Percentiles rank a stretch among this genome's conserved stretches.
These are phyloP conservation scores for Pantherophis alleghaniensis DNA, from an alignment of 2,797 vertebrate genomes.

Conservation along the genomic window DNA sequence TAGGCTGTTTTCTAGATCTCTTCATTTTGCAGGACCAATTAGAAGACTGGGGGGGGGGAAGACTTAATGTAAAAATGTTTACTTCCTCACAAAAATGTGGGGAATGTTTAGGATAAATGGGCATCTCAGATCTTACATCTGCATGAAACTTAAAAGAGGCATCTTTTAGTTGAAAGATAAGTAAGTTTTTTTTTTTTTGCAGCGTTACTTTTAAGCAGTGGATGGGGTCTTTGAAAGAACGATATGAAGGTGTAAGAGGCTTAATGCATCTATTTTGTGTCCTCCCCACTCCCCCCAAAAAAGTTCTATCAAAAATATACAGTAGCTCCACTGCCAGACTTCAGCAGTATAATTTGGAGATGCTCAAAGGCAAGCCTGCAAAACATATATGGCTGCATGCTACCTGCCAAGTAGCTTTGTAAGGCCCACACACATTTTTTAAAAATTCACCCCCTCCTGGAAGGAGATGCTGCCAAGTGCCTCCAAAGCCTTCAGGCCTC, in stretches of 20 bases:
- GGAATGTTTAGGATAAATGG: background rate
- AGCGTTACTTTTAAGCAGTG: background rate
- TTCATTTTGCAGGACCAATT: background rate
- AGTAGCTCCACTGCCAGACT: background rate
- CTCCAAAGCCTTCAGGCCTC: background rate
- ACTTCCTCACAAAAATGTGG: conserved; percentile 10
- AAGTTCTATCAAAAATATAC: background rate
- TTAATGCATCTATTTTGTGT: background rate
- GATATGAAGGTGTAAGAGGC: background rate
- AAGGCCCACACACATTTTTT: background rate
- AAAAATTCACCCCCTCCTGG: background rate
- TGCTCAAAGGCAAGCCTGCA: background rate
- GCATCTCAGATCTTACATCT: background rate
- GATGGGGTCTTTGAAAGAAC: background rate
- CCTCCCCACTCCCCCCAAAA: rapidly evolving
- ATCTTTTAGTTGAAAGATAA: background rate
- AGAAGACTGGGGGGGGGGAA: background rate
- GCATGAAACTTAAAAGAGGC: background rate
- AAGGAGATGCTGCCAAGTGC: background rate
- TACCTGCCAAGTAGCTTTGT: background rate
- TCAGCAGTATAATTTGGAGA: background rate
- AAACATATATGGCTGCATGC: background rate
- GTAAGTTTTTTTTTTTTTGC: background rate
- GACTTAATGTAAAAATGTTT: background rate
- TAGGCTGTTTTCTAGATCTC: conserved; percentile 9